phyloP scores from a whole-genome alignment of 2,888 invertebrate genomes.

The Siphlonurus alternatus region DNA sequence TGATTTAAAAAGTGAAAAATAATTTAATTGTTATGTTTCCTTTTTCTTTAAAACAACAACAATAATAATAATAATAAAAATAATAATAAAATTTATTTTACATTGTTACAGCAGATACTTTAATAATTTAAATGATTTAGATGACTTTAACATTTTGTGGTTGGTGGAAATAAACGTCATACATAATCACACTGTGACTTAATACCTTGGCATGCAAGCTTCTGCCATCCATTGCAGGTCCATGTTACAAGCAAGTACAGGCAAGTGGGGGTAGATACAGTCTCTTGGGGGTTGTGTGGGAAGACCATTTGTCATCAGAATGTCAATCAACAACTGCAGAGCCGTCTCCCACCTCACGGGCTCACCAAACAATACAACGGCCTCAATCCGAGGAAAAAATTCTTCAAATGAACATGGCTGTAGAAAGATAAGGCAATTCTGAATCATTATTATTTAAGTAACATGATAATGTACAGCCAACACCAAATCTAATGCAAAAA shows the following conservation, averaged over 20 bases:
- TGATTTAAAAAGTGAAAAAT: no score
- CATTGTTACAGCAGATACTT: no score
- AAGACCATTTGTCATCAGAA: constrained; percentile 39
- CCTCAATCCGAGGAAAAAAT: constrained; percentile 36
- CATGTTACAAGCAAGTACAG: constrained; percentile 48
- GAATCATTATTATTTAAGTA: constrained; percentile 1
- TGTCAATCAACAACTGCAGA: constrained; percentile 42
- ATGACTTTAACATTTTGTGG: no score
- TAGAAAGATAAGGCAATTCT: constrained; percentile 12
- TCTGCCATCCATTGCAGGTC: constrained; percentile 49
- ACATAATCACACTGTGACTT: no score
- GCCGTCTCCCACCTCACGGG: constrained; percentile 46
- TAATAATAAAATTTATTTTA: no score
- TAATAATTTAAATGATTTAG: no score
- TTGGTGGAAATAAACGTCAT: no score
- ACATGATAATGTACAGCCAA: no score
- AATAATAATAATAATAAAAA: no score
- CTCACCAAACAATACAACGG: constrained; percentile 44
- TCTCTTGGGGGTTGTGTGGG: constrained; percentile 25
- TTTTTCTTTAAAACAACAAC: no score
- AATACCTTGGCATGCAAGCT: constrained; percentile 39
- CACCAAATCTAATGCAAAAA: not conserved
- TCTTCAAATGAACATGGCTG: constrained; percentile 31
- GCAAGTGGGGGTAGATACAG: constrained; percentile 40
- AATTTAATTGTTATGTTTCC: no score